phyloP scores from a whole-genome alignment of 2,888 invertebrate genomes.

The Cephus pygmeus region DNA sequence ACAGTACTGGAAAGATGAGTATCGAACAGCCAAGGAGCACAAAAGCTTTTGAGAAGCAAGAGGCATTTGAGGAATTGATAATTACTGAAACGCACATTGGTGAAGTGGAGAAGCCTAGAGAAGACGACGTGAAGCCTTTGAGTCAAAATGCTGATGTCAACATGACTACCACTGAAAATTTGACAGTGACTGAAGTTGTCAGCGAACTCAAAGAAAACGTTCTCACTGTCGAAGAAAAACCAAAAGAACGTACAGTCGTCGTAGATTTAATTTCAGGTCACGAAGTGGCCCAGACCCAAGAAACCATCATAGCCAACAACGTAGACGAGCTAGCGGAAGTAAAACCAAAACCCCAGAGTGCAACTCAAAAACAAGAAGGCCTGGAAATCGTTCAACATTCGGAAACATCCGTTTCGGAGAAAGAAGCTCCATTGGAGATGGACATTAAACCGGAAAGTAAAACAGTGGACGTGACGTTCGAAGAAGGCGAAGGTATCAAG shows the following conservation, averaged over 20 bases:
- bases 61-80: slow-evolving; percentile 66
- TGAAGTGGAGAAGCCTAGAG: slow-evolving; percentile 65
- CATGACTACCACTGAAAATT: slow-evolving; percentile 48
- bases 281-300: slow-evolving; percentile 56
- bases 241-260: slow-evolving; percentile 37
- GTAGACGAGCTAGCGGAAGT: slow-evolving; percentile 57
- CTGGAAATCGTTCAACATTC: slow-evolving; percentile 66
- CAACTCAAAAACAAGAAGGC: slow-evolving; percentile 61
- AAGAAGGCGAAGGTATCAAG: slow-evolving; percentile 71
- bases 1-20: slow-evolving; percentile 46
- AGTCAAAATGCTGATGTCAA: slow-evolving; percentile 52
- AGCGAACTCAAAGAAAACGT: slow-evolving; percentile 51
- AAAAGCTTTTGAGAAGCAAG: slow-evolving; percentile 66
- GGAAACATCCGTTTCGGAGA: slow-evolving; percentile 68
- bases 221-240: slow-evolving; percentile 42
- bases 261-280: slow-evolving; percentile 50
- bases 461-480: slow-evolving; percentile 67
- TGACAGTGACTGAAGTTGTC: slow-evolving; percentile 52
- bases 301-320: slow-evolving; percentile 50
- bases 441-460: slow-evolving; percentile 70
- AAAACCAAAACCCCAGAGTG: slow-evolving; percentile 50
- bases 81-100: slow-evolving; percentile 65
- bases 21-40: slow-evolving; percentile 45
- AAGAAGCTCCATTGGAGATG: slow-evolving; percentile 66
- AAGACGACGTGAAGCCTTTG: slow-evolving; percentile 61